Evolutionary conservation across 2,888 invertebrate species (phyloP), one percentile per base, ranked within the genome.

Genomic region (Metacarcinus magister): DNA sequence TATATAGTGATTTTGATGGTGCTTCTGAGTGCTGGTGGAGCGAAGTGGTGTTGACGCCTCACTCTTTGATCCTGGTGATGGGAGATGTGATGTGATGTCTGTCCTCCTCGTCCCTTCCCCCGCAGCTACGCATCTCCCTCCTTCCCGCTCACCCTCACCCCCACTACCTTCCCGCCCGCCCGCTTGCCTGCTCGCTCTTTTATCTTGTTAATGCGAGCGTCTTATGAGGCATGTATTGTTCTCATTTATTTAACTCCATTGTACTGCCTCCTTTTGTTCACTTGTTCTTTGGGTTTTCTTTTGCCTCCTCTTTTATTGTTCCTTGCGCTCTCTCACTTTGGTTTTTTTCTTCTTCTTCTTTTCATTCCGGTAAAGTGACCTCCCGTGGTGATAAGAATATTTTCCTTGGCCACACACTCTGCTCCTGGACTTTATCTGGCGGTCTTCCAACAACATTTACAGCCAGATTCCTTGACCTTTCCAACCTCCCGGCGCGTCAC

Each of bases 141-240:
- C 16, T 43, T 44, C 43, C 75, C 75, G 48, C 2, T 23, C 44
- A 16, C 3, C 4, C 10, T 46, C 13, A 39, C 87, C 28, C 3
- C 28, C n/a, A 10, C 46, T n/a, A 46, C 75, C 28, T n/a, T n/a
- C 82, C 19, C 87, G 32, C 87, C 10, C 39, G 32, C 87, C 87
- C 32, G 5, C 87, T 16, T n/a, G 39, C 87, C 87, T 67, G 67
- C 67, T 87, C 87, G 16, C 87, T 39, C 87, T 32, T 48, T 92
- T 54, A 54, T 54, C 54, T 32, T 92, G 48, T 92, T 48, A 48
- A 92, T 92, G 48, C 28, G 48, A 48, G 48, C 48, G 48, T 92
- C 87, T 87, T 87, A 87, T 87, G 87, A 87, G 87, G 87, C 87
- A 87, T 87, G 87, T 92, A 48, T 92, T 93, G 82, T 75, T 32